Evolutionary conservation across 2,888 invertebrate species (phyloP).

Genomic region (Oscheius onirici): DNA sequence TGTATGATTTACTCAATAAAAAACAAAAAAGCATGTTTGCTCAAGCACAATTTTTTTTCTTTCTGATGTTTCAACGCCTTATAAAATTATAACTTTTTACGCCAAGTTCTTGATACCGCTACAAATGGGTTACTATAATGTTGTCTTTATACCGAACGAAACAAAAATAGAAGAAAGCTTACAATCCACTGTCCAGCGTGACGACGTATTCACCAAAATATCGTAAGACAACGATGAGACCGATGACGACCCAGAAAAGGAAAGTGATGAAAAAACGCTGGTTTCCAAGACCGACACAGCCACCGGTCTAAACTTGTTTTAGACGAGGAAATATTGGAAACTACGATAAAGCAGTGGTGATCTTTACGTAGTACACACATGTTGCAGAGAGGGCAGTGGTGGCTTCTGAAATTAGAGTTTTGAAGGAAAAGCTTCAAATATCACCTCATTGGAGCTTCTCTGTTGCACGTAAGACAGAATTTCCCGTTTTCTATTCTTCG

Average conservation of each 20-base stretch:
- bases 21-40: too few species aligned
- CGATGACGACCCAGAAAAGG: conserved; percentile 70
- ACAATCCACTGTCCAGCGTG: conserved; percentile 17
- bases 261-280: conserved; percentile 73
- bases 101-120: too few species aligned
- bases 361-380: conserved; percentile 73
- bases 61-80: too few species aligned
- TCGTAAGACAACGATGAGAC: conserved; percentile 48
- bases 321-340: too few species aligned
- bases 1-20: too few species aligned
- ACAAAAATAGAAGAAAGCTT: neutral
- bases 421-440: neutral
- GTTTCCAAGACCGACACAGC: conserved; percentile 74
- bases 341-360: conserved; percentile 73
- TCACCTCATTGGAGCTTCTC: conserved; percentile 55
- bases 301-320: conserved; percentile 51
- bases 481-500: conserved; percentile 38
- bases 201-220: conserved; percentile 40
- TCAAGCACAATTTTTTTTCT: too few species aligned
- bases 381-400: conserved; percentile 73
- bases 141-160: too few species aligned
- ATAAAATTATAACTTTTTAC: too few species aligned
- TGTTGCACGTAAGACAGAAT: conserved; percentile 63
- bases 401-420: conserved; percentile 51
- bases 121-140: too few species aligned